These are phyloP conservation scores for Bellardia pandia DNA, from an alignment of 2,888 invertebrate species.

Conservation along the genomic window DNA sequence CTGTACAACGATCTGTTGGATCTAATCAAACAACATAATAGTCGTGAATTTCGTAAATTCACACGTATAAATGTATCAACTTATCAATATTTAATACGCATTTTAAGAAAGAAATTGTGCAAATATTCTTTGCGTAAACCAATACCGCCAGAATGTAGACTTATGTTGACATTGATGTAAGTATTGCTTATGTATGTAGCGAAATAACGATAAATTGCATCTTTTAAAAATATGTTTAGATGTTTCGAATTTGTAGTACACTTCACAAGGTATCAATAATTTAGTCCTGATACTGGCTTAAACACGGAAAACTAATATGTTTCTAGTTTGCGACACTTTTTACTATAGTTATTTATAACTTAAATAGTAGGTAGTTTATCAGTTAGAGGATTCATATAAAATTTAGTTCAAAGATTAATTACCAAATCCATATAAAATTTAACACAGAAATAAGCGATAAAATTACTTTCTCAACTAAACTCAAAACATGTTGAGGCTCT, in stretches of 20 bases:
- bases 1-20: conserved; percentile 59
- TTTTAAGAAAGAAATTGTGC: conserved; percentile 52
- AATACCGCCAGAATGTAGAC: conserved; percentile 67
- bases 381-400: too few relatives aligned
- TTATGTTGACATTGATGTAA: conserved; percentile 68
- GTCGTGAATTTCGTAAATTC: conserved; percentile 67
- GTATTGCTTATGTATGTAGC: not conserved
- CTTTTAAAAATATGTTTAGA: not conserved
- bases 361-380: too few relatives aligned
- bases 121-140: conserved; percentile 66
- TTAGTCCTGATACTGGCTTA: too few relatives aligned
- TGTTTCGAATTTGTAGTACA: not conserved
- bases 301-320: too few relatives aligned
- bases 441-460: too few relatives aligned
- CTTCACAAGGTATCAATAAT: too few relatives aligned
- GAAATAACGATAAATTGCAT: not conserved
- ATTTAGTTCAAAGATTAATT: not conserved
- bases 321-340: too few relatives aligned
- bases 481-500: too few relatives aligned
- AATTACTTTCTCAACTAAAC: too few relatives aligned
- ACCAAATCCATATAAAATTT: too few relatives aligned
- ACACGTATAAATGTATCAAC: conserved; percentile 66
- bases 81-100: conserved; percentile 51
- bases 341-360: too few relatives aligned
- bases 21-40: conserved; percentile 57